Evolutionary conservation across 1,140 invertebrate species (phyloP), one percentile per base, ranked within the genome.

Genomic region (Drosophila mauritiana): DNA sequence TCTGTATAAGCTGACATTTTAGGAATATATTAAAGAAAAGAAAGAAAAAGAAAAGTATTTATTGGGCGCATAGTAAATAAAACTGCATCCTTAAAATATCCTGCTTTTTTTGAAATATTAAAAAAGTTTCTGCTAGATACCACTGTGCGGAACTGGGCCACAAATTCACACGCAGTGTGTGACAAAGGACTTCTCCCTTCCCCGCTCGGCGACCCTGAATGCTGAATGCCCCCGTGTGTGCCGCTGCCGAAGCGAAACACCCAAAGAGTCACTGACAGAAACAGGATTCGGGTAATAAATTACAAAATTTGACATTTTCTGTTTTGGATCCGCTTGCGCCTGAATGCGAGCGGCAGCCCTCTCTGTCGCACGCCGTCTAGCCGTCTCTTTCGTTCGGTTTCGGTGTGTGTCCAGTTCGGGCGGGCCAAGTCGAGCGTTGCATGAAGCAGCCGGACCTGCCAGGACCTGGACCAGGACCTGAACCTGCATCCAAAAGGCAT

Each of bases 251-350:
- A 57, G 64, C 61, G 67, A 73, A 78, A 68, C 81, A 85, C 73
- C 77, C 83, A 84, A 85, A 79, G 81, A 91, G 74, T 88, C 88
- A 88, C 89, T 91, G 83, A 90, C 90, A 91, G 90, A 91, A 91
- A 91, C 90, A 91, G 90, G 90, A 91, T 91, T 91, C 90, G 78
- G 86, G 90, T 90, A 91, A 91, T 91, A 91, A 91, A 91, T 91
- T 91, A 91, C 75, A 90, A 91, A 91, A 80, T 91, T 91, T 91
- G 90, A 91, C 90, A 91, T 91, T 91, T 91, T 91, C 90, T 88
- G 90, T 85, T 91, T 91, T 88, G 89, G 90, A 91, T 91, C 90
- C 90, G 90, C 80, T 91, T 82, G 74, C 63, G 79, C 82, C 65
- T 76, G 83, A 78, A 75, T 73, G 79, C 75, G 72, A 64, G 55